Base-by-base conservation (phyloP, 1,140 invertebrate genomes). In the Papilio machaon region DNA sequence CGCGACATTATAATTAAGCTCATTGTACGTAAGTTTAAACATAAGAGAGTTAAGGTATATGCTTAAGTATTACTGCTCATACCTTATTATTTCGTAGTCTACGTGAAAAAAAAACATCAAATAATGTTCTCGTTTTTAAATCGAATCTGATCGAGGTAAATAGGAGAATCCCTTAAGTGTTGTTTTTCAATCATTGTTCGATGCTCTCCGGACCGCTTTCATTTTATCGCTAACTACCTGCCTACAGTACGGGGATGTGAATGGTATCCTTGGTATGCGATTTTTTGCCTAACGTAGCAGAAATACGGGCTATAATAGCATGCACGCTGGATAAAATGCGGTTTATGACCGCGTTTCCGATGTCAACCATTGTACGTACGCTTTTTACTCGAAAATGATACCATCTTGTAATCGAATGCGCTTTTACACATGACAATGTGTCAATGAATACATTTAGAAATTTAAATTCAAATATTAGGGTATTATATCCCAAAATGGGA, bases 251-350 rank as follows among this genome's bases (percentile, higher is more conserved):
- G 38, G 52, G 30, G 46, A 10, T 17, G 35, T 7, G 17, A 60
- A 79, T 67, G 13, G 38, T 13, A 17, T 19, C 43, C 46, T 79
- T 79, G 11, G 67, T 60, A 47, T 46, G 77, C 77, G 38, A 79
- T 79, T 67, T 79, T 38, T n/a, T 47, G 77, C 58, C 77, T 67
- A 79, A 67, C 38, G 43, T 46, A 67, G 9, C 58, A 38, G 58
- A 79, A 79, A 79, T 79, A 79, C 35, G 35, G 43, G 58, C 15
- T 79, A 38, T 79, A 79, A 79, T 79, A 19, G 58, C 77, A 67
- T 2, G 23, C 35, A 58, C 13, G 67, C 35, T 9, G 77, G 38
- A 79, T 35, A 79, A 58, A 13, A 38, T 64, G 77, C 77, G 77
- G 77, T 79, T 79, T 79, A 64, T 35, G 77, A 70, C 17, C 77